Evolutionary conservation across 2,888 invertebrate species (phyloP), one percentile per base, ranked within the genome.

Genomic region (Phrixothrix hirtus): DNA sequence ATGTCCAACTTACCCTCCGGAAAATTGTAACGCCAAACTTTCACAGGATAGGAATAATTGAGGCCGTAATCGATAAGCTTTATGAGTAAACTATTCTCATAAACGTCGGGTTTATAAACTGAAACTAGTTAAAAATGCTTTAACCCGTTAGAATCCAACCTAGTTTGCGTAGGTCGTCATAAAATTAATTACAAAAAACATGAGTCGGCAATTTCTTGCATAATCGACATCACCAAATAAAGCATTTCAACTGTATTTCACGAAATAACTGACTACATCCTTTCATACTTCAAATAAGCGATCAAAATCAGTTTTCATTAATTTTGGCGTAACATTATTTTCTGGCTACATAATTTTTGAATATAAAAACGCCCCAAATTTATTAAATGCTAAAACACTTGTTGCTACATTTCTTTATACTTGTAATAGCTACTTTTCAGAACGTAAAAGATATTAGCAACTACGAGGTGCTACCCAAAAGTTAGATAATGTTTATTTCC

Each of bases 41-140:
- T 43, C 54, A 15, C 47, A 46, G 44, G 56, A 52, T 55, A 52
- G 54, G 56, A 54, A 55, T 58, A 58, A 58, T 56, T 49, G 56
- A 38, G 47, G 25, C 36, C 44, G 45, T 61, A 62, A 62, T 62
- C 62, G 62, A 62, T 62, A 60, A 62, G 59, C 58, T 61, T 62
- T 57, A 55, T 56, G 59, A 57, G 52, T 34, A 59, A 58, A 57
- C 59, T 58, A 49, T 48, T 46, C 54, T 58, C 54, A 52, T 54
- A 54, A 53, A 54, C 29, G 54, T 48, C 54, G 48, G 43, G 44
- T 43, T 48, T 41, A 34, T 43, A 31, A 43, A 43, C 37, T 53
- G 32, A 36, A 37, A 50, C 44, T 50, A 34, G 44, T 30, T 44
- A 29, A 34, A 50, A 50, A 50, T 50, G 27, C 43, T 38, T 50